Evolutionary conservation across 2,797 vertebrate genomes (phyloP), one percentile per base, ranked within the genome.

Genomic region (Ptychadena robeensis): DNA sequence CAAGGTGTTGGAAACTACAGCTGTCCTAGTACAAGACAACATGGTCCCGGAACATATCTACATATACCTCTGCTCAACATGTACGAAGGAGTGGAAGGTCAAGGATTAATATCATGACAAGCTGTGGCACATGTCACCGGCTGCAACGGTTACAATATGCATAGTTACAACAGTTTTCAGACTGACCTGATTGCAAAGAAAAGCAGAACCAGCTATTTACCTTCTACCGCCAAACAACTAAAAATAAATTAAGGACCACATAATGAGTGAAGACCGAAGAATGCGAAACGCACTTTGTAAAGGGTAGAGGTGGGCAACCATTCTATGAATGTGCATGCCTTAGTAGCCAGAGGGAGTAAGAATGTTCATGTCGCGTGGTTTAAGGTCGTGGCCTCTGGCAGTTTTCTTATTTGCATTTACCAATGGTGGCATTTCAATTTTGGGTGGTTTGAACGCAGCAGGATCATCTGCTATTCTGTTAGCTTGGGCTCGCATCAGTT

Each of bases 331-430:
- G 9, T 48, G 31, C 64, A 68, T 15, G 57, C 8, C 28, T 92
- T 92, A 99, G 92, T 98, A 99, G 61, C 97, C 97, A 0, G 96
- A 96, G 53, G 97, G 97, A 14, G 96, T 96, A 78, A 99, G 95
- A 87, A 96, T 92, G 18, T 99, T 99, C 93, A 98, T 91, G 88
- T 99, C 97, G 57, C 96, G 90, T 6, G 93, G 96, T 88, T 95
- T 96, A 82, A 99, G 94, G 72, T 94, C 97, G 92, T 97, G 96
- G 0, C 95, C 93, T 22, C 93, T 89, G 0, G 92, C 86, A 2
- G 89, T 87, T 64, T 88, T 94, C 64, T 93, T 94, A 70, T 94
- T 95, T 6, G 90, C 93, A 81, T 88, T 76, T 1, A 87, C 81
- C 11, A 80, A 15, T 9, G 65, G 61, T 14, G 96, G 95, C 83